Base-by-base conservation (phyloP, 2,888 invertebrate species). In the Pharmacophagus antenor region DNA sequence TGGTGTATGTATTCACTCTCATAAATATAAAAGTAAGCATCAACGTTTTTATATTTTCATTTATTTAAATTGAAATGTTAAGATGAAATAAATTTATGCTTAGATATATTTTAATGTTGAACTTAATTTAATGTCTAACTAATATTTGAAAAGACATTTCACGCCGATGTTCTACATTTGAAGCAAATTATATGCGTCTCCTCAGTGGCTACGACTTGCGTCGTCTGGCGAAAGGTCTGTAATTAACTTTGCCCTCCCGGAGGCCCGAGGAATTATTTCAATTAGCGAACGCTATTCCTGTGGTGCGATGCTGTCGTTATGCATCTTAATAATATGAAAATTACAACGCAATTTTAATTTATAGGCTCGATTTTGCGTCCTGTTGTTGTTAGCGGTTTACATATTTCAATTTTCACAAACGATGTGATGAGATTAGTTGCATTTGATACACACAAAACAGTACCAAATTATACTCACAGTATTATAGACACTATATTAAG, bases 131-230 rank as follows among this genome's bases (percentile, higher is more conserved):
- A 17, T 17, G 42, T 42, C 17, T 18, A 17, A 3, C 42, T 42
- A 18, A 23, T 18, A 25, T 21, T 23, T 53, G 17, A n/a, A 23
- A 18, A 18, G 23, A 31, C 10, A 31, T 31, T 31, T 31, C 31
- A 31, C 17, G 17, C 22, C 17, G 18, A 42, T 21, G 23, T 25
- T 23, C 22, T 22, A 42, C 21, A 53, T 42, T 53, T 42, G 23
- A 17, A 17, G 41, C 18, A 42, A 53, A 53, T 53, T 53, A 53
- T 23, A 25, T 42, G 41, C 53, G 18, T 53, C 41, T 53, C 42
- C 23, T 53, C 23, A 42, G 53, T 23, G 12, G 53, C 53, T 53
- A 53, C 53, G 22, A 22, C 53, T 23, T 42, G 17, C 42, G 10
- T 17, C 42, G 42, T 42, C 42, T 42, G 42, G 42, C 42, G 42